These are phyloP conservation scores for Pherbina coryleti DNA, from an alignment of 2,888 invertebrate genomes.

Conservation along the genomic window DNA sequence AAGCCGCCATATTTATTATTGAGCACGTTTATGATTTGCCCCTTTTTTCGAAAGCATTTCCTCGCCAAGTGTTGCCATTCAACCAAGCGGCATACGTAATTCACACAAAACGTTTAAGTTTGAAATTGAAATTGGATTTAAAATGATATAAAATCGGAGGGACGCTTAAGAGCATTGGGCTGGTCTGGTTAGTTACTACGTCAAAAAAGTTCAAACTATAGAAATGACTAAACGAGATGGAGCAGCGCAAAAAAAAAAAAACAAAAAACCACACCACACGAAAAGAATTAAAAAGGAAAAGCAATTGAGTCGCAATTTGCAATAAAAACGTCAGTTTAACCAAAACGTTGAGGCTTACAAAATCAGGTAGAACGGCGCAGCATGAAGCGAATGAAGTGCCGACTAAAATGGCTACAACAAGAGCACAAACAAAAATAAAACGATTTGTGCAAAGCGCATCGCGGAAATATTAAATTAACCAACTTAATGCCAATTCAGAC, in stretches of 20 bases:
- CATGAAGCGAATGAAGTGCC: conserved; percentile 9
- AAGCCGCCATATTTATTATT: conserved; percentile 22
- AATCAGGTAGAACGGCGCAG: background rate
- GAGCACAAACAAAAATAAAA: conserved; percentile 38
- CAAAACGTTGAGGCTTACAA: background rate
- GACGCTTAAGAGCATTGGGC: background rate
- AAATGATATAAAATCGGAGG: background rate
- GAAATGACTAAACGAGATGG: conserved; percentile 30
- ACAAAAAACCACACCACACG: conserved; percentile 48
- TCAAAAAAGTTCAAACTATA: background rate
- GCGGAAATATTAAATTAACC: conserved; percentile 38
- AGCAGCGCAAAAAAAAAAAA: conserved; percentile 48
- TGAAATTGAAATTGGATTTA: conserved; percentile 34
- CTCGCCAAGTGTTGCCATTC: background rate
- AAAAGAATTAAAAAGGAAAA: conserved; percentile 46
- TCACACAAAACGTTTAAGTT: conserved; percentile 27
- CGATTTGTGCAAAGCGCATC: conserved; percentile 33
- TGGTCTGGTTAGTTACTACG: background rate
- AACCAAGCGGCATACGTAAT: background rate
- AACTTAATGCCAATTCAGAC: conserved; percentile 36
- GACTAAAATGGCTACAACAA: conserved; percentile 41
- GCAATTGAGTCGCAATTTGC: conserved; percentile 48
- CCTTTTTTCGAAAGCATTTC: background rate
- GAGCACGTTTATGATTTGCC: conserved; percentile 17
- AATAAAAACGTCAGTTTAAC: conserved; percentile 37